A percentile compares a stretch with the other conserved stretches of the same genome.
Conservation (phyloP, 2,797 vertebrate species). For the Tokudaia muenninki region DNA sequence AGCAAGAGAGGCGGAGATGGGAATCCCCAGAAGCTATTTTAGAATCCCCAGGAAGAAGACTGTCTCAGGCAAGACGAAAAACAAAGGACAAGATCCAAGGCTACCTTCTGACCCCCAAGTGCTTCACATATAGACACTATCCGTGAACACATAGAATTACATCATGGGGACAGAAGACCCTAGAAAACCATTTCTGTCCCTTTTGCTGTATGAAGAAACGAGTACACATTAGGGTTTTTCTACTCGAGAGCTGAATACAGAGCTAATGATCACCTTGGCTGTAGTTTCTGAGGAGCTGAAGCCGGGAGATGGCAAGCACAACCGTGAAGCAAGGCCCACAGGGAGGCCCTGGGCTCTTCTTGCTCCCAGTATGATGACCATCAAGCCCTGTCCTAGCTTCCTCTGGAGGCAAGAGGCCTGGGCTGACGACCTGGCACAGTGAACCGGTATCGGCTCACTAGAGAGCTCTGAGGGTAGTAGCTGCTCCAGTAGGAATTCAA, state of each 20-base stretch:
- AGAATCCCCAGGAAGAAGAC: not conserved
- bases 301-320: not conserved
- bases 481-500: not conserved
- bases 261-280: not conserved
- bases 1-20: not conserved
- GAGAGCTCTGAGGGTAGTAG: not conserved
- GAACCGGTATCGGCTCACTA: not conserved
- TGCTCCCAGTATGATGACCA: not conserved
- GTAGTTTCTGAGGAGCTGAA: not conserved
- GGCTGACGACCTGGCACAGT: not conserved
- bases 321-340: not conserved
- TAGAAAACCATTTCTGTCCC: not conserved
- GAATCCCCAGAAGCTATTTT: not conserved
- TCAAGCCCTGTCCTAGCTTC: not conserved
- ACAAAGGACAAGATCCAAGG: not conserved
- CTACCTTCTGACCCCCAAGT: not conserved
- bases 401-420: not conserved
- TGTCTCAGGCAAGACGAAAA: not conserved
- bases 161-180: not conserved
- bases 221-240: not conserved
- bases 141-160: not conserved
- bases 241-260: not conserved
- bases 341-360: not conserved
- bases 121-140: not conserved
- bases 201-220: not conserved